Conservation (phyloP, 2,797 vertebrate genomes). For the Cyprinella venusta region DNA sequence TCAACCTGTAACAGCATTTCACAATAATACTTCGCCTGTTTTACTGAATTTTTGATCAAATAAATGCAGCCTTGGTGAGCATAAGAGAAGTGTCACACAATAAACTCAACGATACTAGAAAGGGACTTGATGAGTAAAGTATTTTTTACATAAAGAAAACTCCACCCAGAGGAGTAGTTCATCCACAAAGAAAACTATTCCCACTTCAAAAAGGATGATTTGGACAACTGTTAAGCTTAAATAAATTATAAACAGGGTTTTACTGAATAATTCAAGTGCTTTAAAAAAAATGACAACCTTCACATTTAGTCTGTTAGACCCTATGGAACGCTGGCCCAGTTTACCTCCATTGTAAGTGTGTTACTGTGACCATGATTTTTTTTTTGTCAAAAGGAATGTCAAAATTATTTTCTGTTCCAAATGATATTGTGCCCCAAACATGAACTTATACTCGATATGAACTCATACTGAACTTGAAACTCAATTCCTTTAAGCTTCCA, state of each 20-base stretch:
- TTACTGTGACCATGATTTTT: constrained; percentile 10
- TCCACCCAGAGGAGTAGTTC: background rate
- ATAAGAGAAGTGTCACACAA: background rate
- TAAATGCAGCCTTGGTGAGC: background rate
- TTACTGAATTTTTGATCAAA: background rate
- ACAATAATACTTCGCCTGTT: background rate
- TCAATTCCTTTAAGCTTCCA: background rate
- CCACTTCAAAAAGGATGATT: background rate
- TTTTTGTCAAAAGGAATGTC: background rate
- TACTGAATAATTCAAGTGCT: constrained; percentile 18
- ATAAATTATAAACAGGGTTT: constrained; percentile 17
- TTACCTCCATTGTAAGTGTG: constrained; percentile 22
- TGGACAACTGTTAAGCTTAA: constrained; percentile 7
- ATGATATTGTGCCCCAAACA: background rate
- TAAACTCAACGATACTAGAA: background rate
- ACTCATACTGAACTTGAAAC: constrained; percentile 2
- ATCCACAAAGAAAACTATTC: background rate
- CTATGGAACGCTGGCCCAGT: constrained; percentile 13
- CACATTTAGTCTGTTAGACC: constrained; percentile 15
- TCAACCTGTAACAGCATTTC: no score
- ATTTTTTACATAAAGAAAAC: background rate
- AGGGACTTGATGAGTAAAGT: background rate
- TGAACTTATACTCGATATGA: background rate
- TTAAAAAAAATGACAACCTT: constrained; percentile 6
- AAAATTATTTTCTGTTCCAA: background rate